A percentile compares a stretch with the other conserved stretches of the same genome.
Evolutionary conservation across 2,797 vertebrate species (phyloP).

Genomic region (Gymnocypris eckloni): DNA sequence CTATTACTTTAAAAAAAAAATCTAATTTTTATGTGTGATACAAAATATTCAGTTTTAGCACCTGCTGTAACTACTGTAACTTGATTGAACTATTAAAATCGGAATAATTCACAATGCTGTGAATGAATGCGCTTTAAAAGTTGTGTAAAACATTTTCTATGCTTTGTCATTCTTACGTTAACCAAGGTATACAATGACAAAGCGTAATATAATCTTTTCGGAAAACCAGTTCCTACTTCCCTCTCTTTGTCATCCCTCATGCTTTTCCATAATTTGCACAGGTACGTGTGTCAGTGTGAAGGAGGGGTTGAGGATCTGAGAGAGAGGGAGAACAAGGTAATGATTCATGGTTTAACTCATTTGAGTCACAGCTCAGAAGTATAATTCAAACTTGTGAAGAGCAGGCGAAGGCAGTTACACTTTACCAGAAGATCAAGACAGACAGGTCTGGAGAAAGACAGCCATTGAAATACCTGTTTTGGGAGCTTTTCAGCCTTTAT

Average conservation of each 20-base stretch:
- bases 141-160: conserved; percentile 23
- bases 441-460: neutral
- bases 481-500: neutral
- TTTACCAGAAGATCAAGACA: neutral
- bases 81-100: neutral
- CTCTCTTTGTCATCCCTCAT: conserved; percentile 29
- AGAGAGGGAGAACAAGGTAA: neutral
- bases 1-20: neutral
- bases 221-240: conserved; percentile 57
- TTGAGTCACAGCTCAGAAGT: conserved; percentile 31
- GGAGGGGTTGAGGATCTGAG: neutral
- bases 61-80: neutral
- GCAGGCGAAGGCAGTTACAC: conserved; percentile 1
- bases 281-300: neutral
- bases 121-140: neutral
- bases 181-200: conserved; percentile 24
- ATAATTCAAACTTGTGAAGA: neutral
- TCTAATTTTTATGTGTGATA: neutral
- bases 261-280: conserved; percentile 3
- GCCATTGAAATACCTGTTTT: neutral
- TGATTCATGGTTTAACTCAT: conserved; percentile 15
- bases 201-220: conserved; percentile 41
- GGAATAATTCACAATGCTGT: neutral
- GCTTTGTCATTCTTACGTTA: conserved; percentile 58
- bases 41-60: neutral